A percentile compares a stretch with the other conserved stretches of the same genome.
Conservation (phyloP, 2,888 invertebrate species). For the Sarcophaga rosellei region DNA sequence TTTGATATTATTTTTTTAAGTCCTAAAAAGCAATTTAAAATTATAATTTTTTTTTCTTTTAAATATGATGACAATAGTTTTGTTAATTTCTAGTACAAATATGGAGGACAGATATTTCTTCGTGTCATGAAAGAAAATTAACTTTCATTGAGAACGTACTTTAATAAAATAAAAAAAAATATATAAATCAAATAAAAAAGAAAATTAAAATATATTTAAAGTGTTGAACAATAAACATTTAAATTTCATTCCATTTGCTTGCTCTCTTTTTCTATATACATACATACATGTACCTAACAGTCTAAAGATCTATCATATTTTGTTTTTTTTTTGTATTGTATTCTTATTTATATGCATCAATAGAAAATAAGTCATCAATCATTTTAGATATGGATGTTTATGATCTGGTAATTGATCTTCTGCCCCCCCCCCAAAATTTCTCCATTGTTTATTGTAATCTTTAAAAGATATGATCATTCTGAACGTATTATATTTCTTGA, state of each 20-base stretch:
- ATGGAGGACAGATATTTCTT: constrained; percentile 26
- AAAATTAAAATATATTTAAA: constrained; percentile 10
- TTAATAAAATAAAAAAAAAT: too few relatives aligned
- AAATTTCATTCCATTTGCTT: constrained; percentile 36
- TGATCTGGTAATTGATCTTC: constrained; percentile 68
- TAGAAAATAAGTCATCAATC: constrained; percentile 61
- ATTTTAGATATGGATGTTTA: constrained; percentile 55
- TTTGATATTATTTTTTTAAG: neutral
- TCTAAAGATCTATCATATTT: neutral
- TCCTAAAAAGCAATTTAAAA: constrained; percentile 12
- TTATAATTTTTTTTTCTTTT: neutral
- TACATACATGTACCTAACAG: too few relatives aligned
- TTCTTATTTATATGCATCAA: constrained; percentile 8
- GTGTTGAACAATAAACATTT: constrained; percentile 38
- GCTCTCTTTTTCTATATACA: constrained; percentile 4
- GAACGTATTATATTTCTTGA: too few relatives aligned
- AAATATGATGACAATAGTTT: constrained; percentile 5
- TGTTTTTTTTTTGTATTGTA: neutral
- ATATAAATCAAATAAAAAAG: neutral
- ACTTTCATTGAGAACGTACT: neutral
- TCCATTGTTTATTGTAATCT: constrained; percentile 25
- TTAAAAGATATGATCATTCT: neutral
- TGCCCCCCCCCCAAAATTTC: constrained; percentile 48
- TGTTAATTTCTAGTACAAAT: constrained; percentile 45
- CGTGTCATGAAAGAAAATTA: constrained; percentile 17